Base-by-base conservation (phyloP, 2,797 vertebrate species). In the Telmatherina bonti region DNA sequence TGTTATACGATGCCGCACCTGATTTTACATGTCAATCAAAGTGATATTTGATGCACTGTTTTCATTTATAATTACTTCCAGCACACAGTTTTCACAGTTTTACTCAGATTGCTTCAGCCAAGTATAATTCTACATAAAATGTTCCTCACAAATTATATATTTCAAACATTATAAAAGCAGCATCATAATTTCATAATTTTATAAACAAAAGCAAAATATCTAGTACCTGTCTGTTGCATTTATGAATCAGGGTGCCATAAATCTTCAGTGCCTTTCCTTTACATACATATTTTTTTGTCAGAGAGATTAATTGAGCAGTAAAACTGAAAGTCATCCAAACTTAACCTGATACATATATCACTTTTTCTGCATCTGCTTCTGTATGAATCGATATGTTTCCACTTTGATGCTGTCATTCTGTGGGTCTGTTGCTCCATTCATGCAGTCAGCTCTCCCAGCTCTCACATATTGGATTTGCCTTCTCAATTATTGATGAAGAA, bases 401-500 rank as follows among this genome's bases (percentile, higher is more conserved):
- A 71, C 27, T 74, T 82, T 70, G 60, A 62, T 80, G 67, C 0
- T 66, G 54, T 85, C 58, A 47, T 10, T 76, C 70, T 15, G 62
- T 49, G 62, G 67, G 58, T 66, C 52, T 43, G 58, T 71, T 6
- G 1, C 24, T 68, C 53, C 22, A 38, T 78, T 73, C 62, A 63
- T 72, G 36, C 3, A 26, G 30, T 70, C 78, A 62, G 93, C 79
- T 81, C 88, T 92, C 75, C 74, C 76, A 85, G 93, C 79, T 81
- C 88, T 92, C 74, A 72, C 78, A 85, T 89, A 94, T 95, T 95
- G 93, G 93, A 94, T 94, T 95, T 94, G 87, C 90, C 86, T 77
- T 65, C 67, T 96, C 82, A 96, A 97, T 97, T 94, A 96, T 96
- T 95, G 91, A 96, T 92, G 72, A 86, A 83, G 92, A 93, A 94